Evolutionary conservation across 2,888 invertebrate species (phyloP), one percentile per base, ranked within the genome.

Genomic region (Tenthredo notha): DNA sequence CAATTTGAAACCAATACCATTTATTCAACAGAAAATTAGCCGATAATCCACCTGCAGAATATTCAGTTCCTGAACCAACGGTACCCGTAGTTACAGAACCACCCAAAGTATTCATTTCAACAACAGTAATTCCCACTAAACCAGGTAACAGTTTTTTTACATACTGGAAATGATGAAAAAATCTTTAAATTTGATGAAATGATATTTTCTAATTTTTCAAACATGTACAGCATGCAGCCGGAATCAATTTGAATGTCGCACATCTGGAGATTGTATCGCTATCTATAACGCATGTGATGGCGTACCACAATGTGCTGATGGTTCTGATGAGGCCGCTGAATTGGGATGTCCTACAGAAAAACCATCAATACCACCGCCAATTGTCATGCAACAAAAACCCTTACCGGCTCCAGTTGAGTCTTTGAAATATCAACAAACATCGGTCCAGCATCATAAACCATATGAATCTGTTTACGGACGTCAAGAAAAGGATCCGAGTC

Each of bases 271-370:
- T 93, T 99, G 98, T 93, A 98, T 99, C 90, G 98, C 98, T 7
- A 96, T 98, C 89, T 99, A 99, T 94, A 98, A 99, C 94, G 98
- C 97, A 10, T 99, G 98, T 91, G 98, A 98, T 93, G 98, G 98
- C 83, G 97, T 99, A 89, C 96, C 98, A 40, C 98, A 98, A 94
- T 98, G 98, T 93, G 95, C 97, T 1, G 98, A 98, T 94, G 98
- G 97, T 88, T 98, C 98, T 92, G 98, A 98, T 93, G 98, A 98
- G 94, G 97, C 97, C 80, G 96, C 97, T 43, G 98, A 98, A 94
- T 95, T 98, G 87, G 96, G 95, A 86, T 97, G 97, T 92, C 97
- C 96, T 3, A 91, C 94, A 9, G 94, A 94, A 70, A 92, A 94
- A 21, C 93, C 94, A 58, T 86, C 93, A n/a, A 88, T 93, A 18